Evolutionary conservation across 2,888 invertebrate species (phyloP), one percentile per base, ranked within the genome.

Genomic region (Listrodromus nycthemerus): DNA sequence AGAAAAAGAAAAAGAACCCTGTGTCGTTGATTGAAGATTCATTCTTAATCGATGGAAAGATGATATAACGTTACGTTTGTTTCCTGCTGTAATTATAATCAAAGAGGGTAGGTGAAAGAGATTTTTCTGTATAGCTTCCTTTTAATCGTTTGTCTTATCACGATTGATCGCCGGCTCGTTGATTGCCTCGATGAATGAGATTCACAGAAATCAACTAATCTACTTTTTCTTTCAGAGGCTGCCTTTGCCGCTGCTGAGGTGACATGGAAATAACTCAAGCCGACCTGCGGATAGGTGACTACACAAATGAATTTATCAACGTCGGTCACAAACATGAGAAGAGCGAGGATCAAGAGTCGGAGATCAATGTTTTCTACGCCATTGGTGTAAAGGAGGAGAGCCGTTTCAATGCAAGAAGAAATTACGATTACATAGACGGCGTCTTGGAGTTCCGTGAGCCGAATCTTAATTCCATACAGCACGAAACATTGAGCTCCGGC

Each of bases 251-350:
- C 52, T 30, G 3, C 21, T 41, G 16, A 41, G 79, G 85, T 88
- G 91, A 87, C 86, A 91, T 91, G 91, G 91, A 91, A 89, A 88
- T 89, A 86, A 86, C 80, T 86, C 89, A 88, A 84, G 85, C 83
- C 13, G 85, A 87, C 84, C 82, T 89, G 80, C 86, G 86, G 86
- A 86, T 89, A 86, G 86, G 84, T 83, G 87, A 89, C 78, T 83
- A 80, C 74, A 71, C 86, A 5, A 74, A 85, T 55, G 84, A 87
- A 73, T 88, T 89, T 55, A 82, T 87, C 48, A 84, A 87, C 5
- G 83, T 82, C 16, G 85, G 83, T 7, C 73, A 86, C 19, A 89
- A 87, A 19, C 77, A 82, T 52, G 87, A 89, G 37, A 80, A 74
- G 24, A 83, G 86, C 30, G 83, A 87, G 21, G 80, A 75, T 3